phyloP scores from a whole-genome alignment of 2,888 invertebrate genomes.

The Anaspis maculata region DNA sequence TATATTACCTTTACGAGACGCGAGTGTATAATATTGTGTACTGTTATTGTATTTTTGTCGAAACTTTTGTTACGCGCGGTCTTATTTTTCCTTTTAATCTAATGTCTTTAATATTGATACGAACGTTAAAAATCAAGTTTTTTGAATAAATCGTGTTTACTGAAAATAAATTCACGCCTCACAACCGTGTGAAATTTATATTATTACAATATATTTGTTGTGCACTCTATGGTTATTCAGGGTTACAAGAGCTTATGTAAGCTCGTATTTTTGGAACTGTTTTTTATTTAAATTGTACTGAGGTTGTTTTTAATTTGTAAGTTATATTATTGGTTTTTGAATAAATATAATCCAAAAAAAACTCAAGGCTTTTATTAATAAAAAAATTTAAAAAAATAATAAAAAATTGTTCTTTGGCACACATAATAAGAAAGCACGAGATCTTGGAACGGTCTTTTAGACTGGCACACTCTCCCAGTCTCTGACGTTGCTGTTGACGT shows the following conservation, averaged over 20 bases:
- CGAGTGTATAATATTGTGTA: too few relatives aligned
- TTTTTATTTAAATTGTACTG: conserved; percentile 45
- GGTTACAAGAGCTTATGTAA: conserved; percentile 47
- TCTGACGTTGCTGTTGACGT: conserved; percentile 32
- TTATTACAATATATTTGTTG: conserved; percentile 15
- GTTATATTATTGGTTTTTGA: conserved; percentile 43
- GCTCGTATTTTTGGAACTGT: conserved; percentile 45
- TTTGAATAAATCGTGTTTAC: too few relatives aligned
- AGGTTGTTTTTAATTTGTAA: conserved; percentile 45
- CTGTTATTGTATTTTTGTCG: conserved; percentile 31
- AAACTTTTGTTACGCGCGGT: conserved; percentile 20
- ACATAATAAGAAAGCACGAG: too few relatives aligned
- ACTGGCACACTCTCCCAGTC: conserved; percentile 30
- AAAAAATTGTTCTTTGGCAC: too few relatives aligned
- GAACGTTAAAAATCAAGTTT: too few relatives aligned
- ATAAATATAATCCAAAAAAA: conserved; percentile 28
- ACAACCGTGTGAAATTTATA: conserved; percentile 10
- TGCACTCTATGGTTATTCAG: conserved; percentile 44
- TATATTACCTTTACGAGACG: too few relatives aligned
- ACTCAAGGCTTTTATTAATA: too few relatives aligned
- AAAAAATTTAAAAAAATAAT: too few relatives aligned
- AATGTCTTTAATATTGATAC: too few relatives aligned
- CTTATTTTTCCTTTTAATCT: conserved; percentile 14
- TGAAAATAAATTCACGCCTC: conserved; percentile 33
- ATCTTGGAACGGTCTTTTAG: conserved; percentile 7